phyloP scores from a whole-genome alignment of 30 jellyfish, hydroid and myxozoan genomes.

The Chrysaora quinquecirrha region DNA sequence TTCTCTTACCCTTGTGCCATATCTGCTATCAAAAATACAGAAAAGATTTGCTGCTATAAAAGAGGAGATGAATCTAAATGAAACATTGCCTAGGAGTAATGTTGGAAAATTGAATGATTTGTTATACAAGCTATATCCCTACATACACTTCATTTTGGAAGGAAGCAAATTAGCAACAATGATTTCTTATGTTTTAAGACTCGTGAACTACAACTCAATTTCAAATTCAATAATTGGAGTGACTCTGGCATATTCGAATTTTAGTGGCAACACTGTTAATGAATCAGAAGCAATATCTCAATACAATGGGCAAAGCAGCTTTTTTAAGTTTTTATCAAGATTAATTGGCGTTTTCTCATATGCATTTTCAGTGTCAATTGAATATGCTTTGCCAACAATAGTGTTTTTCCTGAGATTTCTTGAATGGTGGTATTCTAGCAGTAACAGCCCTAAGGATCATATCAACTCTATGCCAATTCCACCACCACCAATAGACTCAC shows the following conservation, averaged over 20 bases:
- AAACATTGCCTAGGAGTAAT: background rate
- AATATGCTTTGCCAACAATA: constrained; percentile 53
- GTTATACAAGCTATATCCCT: constrained; percentile 38
- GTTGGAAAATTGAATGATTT: background rate
- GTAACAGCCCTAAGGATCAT: constrained; percentile 1
- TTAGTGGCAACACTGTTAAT: background rate
- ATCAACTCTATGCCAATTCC: constrained; percentile 38
- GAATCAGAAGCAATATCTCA: background rate
- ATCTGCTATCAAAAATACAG: constrained; percentile 41
- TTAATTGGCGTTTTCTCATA: background rate
- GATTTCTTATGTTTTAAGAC: constrained; percentile 9
- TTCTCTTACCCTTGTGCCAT: constrained; percentile 68
- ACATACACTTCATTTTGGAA: constrained; percentile 27
- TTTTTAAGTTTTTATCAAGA: background rate
- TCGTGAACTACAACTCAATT: constrained; percentile 24
- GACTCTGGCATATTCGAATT: constrained; percentile 18
- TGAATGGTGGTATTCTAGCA: constrained; percentile 81
- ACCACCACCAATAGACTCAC: constrained; percentile 62
- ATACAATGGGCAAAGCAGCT: background rate
- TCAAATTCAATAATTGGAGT: constrained; percentile 23
- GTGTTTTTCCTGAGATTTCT: constrained; percentile 69
- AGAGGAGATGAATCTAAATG: constrained; percentile 29
- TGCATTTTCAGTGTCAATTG: constrained; percentile 39
- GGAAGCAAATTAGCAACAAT: constrained; percentile 41
- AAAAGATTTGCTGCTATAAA: constrained; percentile 27